Base-by-base conservation (phyloP, 2,113 vertebrate genomes). In the Alligator mississippiensis region DNA sequence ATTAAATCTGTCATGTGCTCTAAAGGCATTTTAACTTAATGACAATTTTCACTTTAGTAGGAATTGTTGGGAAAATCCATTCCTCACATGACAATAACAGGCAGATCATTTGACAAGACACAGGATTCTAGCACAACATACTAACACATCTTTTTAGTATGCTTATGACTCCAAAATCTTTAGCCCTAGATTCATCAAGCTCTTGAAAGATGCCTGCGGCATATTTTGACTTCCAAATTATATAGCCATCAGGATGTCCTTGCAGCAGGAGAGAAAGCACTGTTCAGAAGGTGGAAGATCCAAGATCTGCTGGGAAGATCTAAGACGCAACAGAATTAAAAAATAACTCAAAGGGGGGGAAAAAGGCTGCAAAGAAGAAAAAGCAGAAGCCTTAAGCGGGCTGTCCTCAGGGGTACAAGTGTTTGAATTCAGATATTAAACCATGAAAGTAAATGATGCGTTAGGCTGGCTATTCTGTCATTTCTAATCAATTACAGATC, bases 1-100 rank as follows among this genome's bases (percentile, higher is more conserved):
- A 94, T 95, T 95, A 95, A 96, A 96, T 91, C 96, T 75, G 27
- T 91, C 85, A 59, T 74, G 82, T 88, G 84, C 78, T 95, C 38
- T 77, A 91, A 95, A 94, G 90, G 81, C 93, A 95, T 96, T 94
- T 93, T 92, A 92, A 94, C 84, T 89, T 96, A 96, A 96, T 14
- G 16, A 96, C 80, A 95, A 74, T 92, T 96, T 96, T 92, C 94
- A 94, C 90, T 96, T 94, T 85, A 61, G 85, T 21, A 93, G 79
- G 88, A 94, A 72, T 64, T 91, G 72, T 79, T 87, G 79, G 47
- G 82, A 95, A 87, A 96, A 97, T 88, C 84, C 80, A 91, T 95
- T 96, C 68, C 77, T 95, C 77, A 93, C 90, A 90, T 54, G 66
- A 85, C 30, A 63, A 64, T 77, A 85, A 90, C 72, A 58, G 95